These are phyloP conservation scores for Cepphus grylle DNA, from an alignment of 2,113 vertebrate species.

Conservation along the genomic window DNA sequence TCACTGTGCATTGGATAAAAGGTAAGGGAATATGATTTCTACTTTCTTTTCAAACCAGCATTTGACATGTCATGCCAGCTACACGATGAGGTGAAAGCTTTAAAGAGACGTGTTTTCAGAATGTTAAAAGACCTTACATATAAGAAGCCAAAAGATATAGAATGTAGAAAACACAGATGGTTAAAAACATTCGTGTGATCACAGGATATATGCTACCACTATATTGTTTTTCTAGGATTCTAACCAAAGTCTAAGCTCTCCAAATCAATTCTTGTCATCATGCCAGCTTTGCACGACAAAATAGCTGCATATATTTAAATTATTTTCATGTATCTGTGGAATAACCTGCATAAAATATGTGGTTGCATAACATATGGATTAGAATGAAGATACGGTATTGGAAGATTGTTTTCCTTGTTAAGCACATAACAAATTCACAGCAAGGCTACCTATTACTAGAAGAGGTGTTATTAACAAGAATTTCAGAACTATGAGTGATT, in stretches of 20 bases:
- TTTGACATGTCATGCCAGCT: neutral
- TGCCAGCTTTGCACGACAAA: neutral
- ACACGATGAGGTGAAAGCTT: neutral
- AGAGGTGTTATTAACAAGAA: neutral
- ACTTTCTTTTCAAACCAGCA: neutral
- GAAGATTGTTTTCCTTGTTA: neutral
- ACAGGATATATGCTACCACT: neutral
- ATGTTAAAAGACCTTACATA: neutral
- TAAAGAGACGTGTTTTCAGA: neutral
- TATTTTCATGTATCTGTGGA: neutral
- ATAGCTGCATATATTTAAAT: neutral
- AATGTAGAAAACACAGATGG: neutral
- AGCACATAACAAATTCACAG: neutral
- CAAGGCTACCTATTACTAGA: neutral
- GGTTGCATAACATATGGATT: neutral
- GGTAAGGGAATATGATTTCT: neutral
- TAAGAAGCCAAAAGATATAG: neutral
- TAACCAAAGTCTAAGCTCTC: neutral
- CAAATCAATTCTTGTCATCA: neutral
- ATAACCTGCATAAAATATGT: neutral
- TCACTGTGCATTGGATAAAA: neutral
- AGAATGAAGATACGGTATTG: neutral
- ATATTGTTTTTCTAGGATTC: neutral
- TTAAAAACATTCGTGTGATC: neutral
- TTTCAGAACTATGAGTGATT: neutral